Evolutionary conservation across 2,888 invertebrate genomes (phyloP).

Genomic region (Elysia crispata): DNA sequence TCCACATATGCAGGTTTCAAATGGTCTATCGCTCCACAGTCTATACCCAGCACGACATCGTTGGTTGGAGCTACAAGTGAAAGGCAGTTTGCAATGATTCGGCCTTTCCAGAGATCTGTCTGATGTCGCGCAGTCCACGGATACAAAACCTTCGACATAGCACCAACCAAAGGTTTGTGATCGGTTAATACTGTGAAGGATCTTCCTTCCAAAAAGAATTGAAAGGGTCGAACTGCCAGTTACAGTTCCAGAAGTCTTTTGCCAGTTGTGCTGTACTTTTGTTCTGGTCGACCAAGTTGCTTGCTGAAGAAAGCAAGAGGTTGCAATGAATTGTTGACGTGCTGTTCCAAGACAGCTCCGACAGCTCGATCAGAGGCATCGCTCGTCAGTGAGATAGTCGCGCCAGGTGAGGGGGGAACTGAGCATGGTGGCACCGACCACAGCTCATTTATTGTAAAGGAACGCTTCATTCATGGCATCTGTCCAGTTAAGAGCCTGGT

Average conservation of each 20-base stretch:
- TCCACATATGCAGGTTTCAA: no score
- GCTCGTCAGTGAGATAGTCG: neutral
- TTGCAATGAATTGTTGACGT: neutral
- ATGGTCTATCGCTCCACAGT: constrained; percentile 15
- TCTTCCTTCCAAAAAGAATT: neutral
- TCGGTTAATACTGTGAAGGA: constrained; percentile 19
- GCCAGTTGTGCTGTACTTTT: constrained; percentile 24
- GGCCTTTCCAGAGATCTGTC: constrained; percentile 15
- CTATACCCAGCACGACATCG: constrained; percentile 10
- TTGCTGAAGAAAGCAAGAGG: constrained; percentile 26
- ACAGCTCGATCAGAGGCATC: neutral
- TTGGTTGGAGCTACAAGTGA: neutral
- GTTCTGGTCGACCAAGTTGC: constrained; percentile 1
- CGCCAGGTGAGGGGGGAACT: neutral
- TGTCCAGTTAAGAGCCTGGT: neutral
- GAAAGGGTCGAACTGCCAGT: neutral
- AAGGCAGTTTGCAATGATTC: constrained; percentile 7
- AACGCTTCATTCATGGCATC: constrained; percentile 12
- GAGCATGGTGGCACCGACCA: neutral
- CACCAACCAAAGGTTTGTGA: constrained; percentile 21
- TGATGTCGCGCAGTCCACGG: constrained; percentile 12
- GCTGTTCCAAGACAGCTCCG: neutral
- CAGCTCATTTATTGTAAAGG: neutral
- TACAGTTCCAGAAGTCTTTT: neutral
- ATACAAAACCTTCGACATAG: constrained; percentile 2